Evolutionary conservation across 2,888 invertebrate genomes (phyloP).

Genomic region (Sarcophaga variegata): DNA sequence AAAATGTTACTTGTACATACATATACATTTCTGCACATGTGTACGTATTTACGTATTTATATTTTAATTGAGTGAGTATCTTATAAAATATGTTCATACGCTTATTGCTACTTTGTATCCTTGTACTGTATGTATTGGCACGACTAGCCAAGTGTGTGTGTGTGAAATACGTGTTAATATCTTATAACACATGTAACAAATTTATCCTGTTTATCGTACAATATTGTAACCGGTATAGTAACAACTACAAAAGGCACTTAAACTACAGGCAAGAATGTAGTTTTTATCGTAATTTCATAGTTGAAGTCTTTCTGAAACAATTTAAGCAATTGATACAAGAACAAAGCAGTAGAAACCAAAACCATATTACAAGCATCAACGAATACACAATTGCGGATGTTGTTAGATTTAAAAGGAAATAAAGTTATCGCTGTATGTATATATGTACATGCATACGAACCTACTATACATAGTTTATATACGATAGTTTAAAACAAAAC

Average conservation of each 20-base stretch:
- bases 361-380: neutral
- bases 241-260: constrained; percentile 2
- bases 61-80: constrained; percentile 9
- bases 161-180: constrained; percentile 18
- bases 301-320: neutral
- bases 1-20: neutral
- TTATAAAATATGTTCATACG: neutral
- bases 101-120: neutral
- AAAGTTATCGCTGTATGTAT: neutral
- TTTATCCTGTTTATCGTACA: neutral
- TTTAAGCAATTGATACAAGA: neutral
- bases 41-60: neutral
- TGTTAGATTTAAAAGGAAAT: too few species aligned
- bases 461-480: neutral
- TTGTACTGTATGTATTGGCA: neutral
- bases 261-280: neutral
- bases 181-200: constrained; percentile 22
- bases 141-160: neutral
- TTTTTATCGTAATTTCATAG: constrained; percentile 6
- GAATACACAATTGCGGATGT: neutral
- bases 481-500: too few species aligned
- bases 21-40: neutral
- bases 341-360: neutral
- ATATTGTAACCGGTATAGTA: constrained; percentile 4
- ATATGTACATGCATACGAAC: neutral